A percentile compares a stretch with the other conserved stretches of the same genome.
phyloP scores from a whole-genome alignment of 2,888 invertebrate genomes.

The Bimastos eiseni region DNA sequence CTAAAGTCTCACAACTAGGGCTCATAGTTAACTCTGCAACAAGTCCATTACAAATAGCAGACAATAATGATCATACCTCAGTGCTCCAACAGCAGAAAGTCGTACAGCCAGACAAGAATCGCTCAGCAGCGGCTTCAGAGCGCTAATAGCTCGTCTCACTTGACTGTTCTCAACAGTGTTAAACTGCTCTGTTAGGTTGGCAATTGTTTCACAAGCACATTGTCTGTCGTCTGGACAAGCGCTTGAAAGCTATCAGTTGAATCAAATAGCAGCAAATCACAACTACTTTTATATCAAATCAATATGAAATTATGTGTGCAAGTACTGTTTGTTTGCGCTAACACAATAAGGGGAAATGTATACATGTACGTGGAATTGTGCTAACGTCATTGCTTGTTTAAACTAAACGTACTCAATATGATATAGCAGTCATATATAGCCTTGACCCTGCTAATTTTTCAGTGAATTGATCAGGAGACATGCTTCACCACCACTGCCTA shows the following conservation, averaged over 20 bases:
- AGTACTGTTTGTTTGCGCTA: not conserved
- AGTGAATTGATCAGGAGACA: too few species aligned
- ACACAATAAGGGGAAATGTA: not conserved
- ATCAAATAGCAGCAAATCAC: not conserved
- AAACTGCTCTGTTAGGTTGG: not conserved
- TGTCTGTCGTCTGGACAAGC: not conserved
- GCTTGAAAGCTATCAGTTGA: not conserved
- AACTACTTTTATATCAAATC: not conserved
- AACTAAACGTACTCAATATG: too few species aligned
- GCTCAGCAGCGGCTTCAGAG: not conserved
- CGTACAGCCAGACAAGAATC: not conserved
- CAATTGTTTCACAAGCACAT: constrained; percentile 22
- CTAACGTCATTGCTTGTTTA: not conserved
- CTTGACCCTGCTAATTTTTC: too few species aligned
- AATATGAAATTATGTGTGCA: not conserved
- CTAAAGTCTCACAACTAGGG: not conserved
- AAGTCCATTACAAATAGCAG: not conserved
- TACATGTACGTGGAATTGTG: not conserved
- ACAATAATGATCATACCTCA: constrained; percentile 5
- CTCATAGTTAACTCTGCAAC: not conserved
- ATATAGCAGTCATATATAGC: too few species aligned
- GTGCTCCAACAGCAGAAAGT: not conserved
- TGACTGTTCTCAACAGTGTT: not conserved
- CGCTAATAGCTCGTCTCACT: not conserved
- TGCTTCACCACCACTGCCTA: too few species aligned